A percentile compares a stretch with the other conserved stretches of the same genome.
These are phyloP conservation scores for Prionailurus bengalensis DNA, from an alignment of 2,113 vertebrate genomes.

Conservation along the genomic window DNA sequence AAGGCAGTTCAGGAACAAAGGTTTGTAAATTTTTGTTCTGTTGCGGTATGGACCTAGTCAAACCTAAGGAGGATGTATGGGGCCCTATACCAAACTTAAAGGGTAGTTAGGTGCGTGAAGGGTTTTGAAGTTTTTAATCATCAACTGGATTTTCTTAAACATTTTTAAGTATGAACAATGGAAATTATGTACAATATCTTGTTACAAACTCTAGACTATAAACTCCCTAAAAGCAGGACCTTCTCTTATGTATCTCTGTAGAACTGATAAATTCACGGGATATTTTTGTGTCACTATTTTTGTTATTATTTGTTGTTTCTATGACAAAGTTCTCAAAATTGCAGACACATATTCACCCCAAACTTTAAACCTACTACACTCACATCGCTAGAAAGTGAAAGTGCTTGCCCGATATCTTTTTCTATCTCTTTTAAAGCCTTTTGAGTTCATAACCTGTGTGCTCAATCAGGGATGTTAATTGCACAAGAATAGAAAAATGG, in stretches of 20 bases:
- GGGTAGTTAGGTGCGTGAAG: neutral
- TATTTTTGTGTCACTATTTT: neutral
- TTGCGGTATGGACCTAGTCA: neutral
- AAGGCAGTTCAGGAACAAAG: neutral
- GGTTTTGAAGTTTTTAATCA: neutral
- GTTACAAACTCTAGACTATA: neutral
- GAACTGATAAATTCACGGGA: neutral
- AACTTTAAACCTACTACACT: neutral
- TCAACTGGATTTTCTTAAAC: neutral
- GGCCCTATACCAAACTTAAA: neutral
- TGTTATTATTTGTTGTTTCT: neutral
- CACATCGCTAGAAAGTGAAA: neutral
- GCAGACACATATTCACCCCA: neutral
- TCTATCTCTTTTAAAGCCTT: constrained; percentile 24
- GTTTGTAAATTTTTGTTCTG: neutral
- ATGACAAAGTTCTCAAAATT: neutral
- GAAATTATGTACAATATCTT: neutral
- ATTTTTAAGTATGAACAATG: neutral
- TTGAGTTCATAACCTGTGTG: neutral
- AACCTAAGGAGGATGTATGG: neutral
- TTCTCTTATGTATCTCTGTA: neutral
- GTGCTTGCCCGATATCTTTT: neutral
- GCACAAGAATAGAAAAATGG: constrained; percentile 44
- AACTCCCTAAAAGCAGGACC: neutral
- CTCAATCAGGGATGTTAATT: constrained; percentile 47